Percentiles rank a stretch among this genome's conserved stretches.
These are phyloP conservation scores for Choristoneura rosaceana DNA, from an alignment of 2,888 invertebrate genomes.

Conservation along the genomic window DNA sequence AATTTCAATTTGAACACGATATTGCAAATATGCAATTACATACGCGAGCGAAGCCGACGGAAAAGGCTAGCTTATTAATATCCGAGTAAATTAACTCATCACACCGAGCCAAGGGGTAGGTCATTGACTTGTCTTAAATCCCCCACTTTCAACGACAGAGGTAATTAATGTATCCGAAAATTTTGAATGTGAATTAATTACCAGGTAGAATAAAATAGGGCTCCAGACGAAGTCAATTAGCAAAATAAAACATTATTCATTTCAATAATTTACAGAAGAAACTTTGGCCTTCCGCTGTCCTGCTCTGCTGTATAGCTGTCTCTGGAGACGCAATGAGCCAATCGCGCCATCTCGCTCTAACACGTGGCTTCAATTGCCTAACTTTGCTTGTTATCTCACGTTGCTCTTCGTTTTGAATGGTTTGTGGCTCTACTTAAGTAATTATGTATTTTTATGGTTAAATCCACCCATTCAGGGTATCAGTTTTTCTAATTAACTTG, in stretches of 20 bases:
- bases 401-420: conserved; percentile 51
- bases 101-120: background rate
- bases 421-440: conserved; percentile 52
- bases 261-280: conserved; percentile 71
- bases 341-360: conserved; percentile 59
- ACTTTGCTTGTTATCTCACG: conserved; percentile 70
- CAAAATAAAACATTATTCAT: conserved; percentile 74
- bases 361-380: conserved; percentile 62
- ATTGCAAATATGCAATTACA: too few species aligned
- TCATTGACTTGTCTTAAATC: background rate
- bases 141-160: conserved; percentile 25
- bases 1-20: too few species aligned
- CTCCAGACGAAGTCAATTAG: conserved; percentile 51
- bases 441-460: background rate
- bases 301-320: conserved; percentile 50
- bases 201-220: conserved; percentile 48
- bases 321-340: conserved; percentile 45
- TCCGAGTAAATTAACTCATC: background rate
- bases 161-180: conserved; percentile 59
- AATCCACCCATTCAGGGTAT: background rate
- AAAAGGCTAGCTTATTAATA: background rate
- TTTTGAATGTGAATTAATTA: conserved; percentile 56
- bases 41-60: too few species aligned
- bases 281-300: conserved; percentile 61
- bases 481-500: too few species aligned